phyloP scores from a whole-genome alignment of 2,888 invertebrate genomes.

The Leptopterna dolabrata region DNA sequence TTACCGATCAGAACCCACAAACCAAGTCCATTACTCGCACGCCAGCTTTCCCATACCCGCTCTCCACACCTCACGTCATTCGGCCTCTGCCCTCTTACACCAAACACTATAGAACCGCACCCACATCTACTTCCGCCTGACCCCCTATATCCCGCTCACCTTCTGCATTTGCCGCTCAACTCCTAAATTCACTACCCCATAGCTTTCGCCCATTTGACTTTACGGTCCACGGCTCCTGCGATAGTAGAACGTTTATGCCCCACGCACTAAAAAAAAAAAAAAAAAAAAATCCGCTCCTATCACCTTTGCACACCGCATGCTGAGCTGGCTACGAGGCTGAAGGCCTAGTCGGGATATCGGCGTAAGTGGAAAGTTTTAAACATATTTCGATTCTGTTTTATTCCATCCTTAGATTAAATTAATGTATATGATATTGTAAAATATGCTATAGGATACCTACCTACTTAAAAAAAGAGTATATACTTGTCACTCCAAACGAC shows the following conservation, averaged over 20 bases:
- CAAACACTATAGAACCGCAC: not conserved
- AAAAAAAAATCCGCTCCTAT: too few relatives aligned
- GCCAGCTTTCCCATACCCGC: not conserved
- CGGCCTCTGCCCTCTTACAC: not conserved
- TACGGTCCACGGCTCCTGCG: not conserved
- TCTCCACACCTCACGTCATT: not conserved
- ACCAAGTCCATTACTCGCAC: not conserved
- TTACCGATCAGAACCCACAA: too few relatives aligned
- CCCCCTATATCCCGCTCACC: not conserved
- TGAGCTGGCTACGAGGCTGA: too few relatives aligned
- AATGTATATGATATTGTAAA: too few relatives aligned
- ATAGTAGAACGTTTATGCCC: not conserved
- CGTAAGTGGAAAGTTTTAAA: too few relatives aligned
- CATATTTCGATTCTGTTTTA: too few relatives aligned
- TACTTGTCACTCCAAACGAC: too few relatives aligned
- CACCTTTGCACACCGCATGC: too few relatives aligned
- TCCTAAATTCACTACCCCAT: not conserved
- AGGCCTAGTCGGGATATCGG: too few relatives aligned
- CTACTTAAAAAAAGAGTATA: too few relatives aligned
- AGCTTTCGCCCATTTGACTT: constrained; percentile 9
- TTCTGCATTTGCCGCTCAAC: not conserved
- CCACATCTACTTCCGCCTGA: not conserved
- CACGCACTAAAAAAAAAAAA: not conserved
- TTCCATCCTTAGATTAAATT: too few relatives aligned
- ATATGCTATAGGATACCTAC: too few relatives aligned